Conservation (phyloP, 1,140 invertebrate species). For the Drosophila repletoides region DNA sequence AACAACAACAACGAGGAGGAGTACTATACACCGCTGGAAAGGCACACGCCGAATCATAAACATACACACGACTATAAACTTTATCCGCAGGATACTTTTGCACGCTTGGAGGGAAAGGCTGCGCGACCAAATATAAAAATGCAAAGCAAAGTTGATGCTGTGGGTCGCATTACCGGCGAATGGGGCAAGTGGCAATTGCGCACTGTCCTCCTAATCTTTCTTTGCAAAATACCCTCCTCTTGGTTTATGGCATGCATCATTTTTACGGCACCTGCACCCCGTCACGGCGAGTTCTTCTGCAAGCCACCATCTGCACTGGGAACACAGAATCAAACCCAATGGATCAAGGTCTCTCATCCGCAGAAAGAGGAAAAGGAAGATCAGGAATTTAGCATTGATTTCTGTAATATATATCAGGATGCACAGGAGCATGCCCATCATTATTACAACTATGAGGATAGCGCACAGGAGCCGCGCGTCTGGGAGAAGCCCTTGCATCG, state of each 20-base stretch:
- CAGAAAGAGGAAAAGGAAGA: conserved; percentile 74
- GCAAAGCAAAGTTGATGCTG: conserved; percentile 80
- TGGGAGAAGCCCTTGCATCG: conserved; percentile 66
- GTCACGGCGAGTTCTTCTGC: conserved; percentile 80
- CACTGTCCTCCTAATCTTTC: conserved; percentile 77
- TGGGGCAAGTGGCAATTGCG: conserved; percentile 82
- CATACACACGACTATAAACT: conserved; percentile 49
- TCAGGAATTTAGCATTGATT: conserved; percentile 78
- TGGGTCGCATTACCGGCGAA: conserved; percentile 77
- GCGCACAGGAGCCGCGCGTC: conserved; percentile 60
- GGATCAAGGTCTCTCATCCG: conserved; percentile 82
- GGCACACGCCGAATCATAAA: conserved; percentile 23
- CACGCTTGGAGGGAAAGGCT: conserved; percentile 58
- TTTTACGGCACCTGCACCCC: conserved; percentile 76
- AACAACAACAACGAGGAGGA: conserved; percentile 37
- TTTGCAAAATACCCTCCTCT: conserved; percentile 83
- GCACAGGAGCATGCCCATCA: conserved; percentile 76
- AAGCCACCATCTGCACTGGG: conserved; percentile 67
- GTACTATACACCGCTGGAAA: conserved; percentile 46
- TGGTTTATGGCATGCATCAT: conserved; percentile 83
- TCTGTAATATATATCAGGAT: conserved; percentile 80
- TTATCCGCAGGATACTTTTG: conserved; percentile 77
- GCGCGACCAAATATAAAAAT: conserved; percentile 56
- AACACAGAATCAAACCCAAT: conserved; percentile 68
- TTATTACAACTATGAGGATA: conserved; percentile 71